A percentile compares a stretch with the other conserved stretches of the same genome.
phyloP scores from a whole-genome alignment of 1,140 invertebrate species.

The Amphibalanus amphitrite region DNA sequence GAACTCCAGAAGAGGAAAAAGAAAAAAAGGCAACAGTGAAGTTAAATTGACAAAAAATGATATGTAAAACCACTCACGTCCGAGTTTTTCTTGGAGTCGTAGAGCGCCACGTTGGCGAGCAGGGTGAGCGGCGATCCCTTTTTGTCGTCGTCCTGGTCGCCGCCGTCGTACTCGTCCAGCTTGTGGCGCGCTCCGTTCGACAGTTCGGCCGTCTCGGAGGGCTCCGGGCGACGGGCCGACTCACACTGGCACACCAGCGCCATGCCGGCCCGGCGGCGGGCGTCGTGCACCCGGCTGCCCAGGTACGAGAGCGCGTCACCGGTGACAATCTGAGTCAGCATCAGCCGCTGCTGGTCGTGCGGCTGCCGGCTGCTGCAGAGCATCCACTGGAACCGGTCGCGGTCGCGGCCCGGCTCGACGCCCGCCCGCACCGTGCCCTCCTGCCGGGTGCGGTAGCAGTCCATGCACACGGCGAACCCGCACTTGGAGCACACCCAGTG shows the following conservation, averaged over 20 bases:
- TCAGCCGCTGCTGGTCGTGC: constrained; percentile 65
- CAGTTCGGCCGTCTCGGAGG: not conserved
- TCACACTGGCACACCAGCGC: constrained; percentile 6
- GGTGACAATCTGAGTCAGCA: constrained; percentile 87
- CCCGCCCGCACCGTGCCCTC: constrained; percentile 39
- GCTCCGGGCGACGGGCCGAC: constrained; percentile 35
- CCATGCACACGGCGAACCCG: constrained; percentile 92
- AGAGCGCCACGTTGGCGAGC: constrained; percentile 45
- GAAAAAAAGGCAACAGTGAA: no score
- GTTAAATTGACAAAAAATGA: no score
- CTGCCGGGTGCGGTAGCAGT: constrained; percentile 67
- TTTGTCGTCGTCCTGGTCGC: constrained; percentile 16
- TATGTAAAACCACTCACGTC: not conserved
- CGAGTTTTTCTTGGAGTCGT: constrained; percentile 11
- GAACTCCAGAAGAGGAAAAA: no score
- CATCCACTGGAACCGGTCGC: constrained; percentile 59
- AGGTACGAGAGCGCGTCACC: constrained; percentile 59
- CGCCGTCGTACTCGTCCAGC: constrained; percentile 16
- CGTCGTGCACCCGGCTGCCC: constrained; percentile 52
- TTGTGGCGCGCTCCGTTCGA: constrained; percentile 30
- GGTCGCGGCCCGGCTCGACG: constrained; percentile 26
- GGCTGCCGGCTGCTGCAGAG: constrained; percentile 59
- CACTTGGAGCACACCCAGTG: constrained; percentile 95
- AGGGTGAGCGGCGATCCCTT: constrained; percentile 37
- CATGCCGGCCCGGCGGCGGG: constrained; percentile 35